Percentiles rank a stretch among this genome's conserved stretches.
phyloP scores from a whole-genome alignment of 2,113 vertebrate genomes.

The Sceloporus tristichus region DNA sequence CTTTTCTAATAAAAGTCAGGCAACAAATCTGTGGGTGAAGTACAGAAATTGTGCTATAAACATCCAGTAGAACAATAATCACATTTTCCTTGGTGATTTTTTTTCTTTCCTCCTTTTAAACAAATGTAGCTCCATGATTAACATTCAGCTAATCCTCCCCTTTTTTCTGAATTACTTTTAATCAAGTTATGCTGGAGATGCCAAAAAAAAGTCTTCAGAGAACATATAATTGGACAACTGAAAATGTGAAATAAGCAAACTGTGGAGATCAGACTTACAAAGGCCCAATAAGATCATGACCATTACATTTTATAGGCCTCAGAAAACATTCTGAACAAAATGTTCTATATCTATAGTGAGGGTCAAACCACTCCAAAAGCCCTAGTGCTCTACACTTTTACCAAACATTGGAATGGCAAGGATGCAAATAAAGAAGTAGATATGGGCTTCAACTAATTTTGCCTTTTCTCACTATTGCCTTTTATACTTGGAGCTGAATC shows the following conservation, averaged over 20 bases:
- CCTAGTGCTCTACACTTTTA: background rate
- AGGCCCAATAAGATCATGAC: background rate
- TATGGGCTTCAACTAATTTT: background rate
- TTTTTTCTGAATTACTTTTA: constrained; percentile 26
- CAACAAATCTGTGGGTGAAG: constrained; percentile 57
- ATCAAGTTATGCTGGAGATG: constrained; percentile 3
- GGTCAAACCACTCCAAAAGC: background rate
- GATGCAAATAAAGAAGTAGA: no score
- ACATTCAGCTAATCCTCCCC: constrained; percentile 6
- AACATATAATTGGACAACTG: background rate
- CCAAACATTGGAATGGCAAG: background rate
- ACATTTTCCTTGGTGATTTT: constrained; percentile 26
- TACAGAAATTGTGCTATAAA: constrained; percentile 40
- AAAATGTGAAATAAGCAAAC: background rate
- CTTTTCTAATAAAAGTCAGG: constrained; percentile 71
- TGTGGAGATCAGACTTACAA: rapidly evolving
- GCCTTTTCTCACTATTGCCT: background rate
- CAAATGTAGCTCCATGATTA: constrained; percentile 34
- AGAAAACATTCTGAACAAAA: constrained; percentile 8
- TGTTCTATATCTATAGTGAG: background rate
- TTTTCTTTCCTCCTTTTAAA: constrained; percentile 26
- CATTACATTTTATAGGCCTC: background rate
- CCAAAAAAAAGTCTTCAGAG: background rate
- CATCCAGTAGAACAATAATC: constrained; percentile 46
- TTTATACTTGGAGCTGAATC: background rate